Conservation (phyloP, 2,797 vertebrate species). For the Acropternis orthonyx region DNA sequence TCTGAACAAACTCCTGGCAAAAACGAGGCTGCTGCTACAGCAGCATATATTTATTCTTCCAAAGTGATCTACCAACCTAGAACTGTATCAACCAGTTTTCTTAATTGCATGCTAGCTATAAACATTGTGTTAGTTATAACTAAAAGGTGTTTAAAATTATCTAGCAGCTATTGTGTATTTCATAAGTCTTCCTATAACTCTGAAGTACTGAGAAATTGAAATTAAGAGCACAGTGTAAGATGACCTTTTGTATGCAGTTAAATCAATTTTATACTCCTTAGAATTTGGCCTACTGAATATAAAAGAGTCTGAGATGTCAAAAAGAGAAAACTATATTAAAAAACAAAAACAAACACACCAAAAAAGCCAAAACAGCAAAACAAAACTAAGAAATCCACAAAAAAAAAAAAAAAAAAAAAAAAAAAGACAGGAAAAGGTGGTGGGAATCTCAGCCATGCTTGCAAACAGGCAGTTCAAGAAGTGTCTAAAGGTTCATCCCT, state of each 20-base stretch:
- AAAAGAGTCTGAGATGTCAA: constrained; percentile 10
- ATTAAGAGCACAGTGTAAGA: background rate
- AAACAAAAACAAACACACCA: background rate
- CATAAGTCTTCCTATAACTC: constrained; percentile 5
- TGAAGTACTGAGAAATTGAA: constrained; percentile 32
- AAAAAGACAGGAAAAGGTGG: background rate
- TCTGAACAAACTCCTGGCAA: background rate
- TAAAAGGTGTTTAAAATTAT: constrained; percentile 55
- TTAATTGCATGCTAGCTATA: constrained; percentile 41
- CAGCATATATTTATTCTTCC: background rate
- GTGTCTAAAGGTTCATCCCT: no score
- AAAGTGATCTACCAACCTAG: constrained; percentile 27
- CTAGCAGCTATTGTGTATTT: background rate
- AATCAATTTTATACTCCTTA: constrained; percentile 19
- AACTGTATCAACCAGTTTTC: constrained; percentile 36
- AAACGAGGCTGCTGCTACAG: constrained; percentile 11
- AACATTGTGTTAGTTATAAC: constrained; percentile 20
- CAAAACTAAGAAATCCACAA: background rate
- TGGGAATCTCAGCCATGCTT: background rate
- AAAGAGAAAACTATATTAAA: constrained; percentile 21
- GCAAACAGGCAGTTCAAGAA: background rate
- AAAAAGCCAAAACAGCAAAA: background rate
- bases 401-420: background rate
- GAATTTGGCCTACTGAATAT: constrained; percentile 13
- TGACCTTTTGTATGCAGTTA: background rate